These are phyloP conservation scores for Kradibia gibbosae DNA, from an alignment of 1,140 invertebrate genomes.

Conservation along the genomic window DNA sequence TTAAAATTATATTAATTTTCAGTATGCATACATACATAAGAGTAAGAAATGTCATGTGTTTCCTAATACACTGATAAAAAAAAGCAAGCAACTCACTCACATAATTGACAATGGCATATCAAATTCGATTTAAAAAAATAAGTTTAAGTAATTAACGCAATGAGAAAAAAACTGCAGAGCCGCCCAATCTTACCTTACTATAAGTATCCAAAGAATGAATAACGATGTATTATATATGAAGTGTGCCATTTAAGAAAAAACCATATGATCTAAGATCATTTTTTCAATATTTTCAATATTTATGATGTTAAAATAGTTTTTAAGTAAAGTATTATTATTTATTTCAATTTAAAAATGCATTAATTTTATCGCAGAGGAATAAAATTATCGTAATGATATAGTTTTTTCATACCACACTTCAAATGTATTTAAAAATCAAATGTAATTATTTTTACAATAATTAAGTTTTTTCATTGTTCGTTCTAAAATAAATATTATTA, in stretches of 20 bases:
- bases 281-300: background rate
- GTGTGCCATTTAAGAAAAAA: slow-evolving; percentile 3
- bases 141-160: too few relatives aligned
- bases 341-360: background rate
- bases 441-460: slow-evolving; percentile 5
- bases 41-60: slow-evolving; percentile 23
- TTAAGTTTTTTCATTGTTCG: slow-evolving; percentile 23
- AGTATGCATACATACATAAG: background rate
- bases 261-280: background rate
- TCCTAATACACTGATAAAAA: slow-evolving; percentile 32
- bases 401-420: slow-evolving; percentile 16
- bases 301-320: background rate
- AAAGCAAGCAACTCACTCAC: slow-evolving; percentile 40
- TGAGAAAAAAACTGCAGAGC: slow-evolving; percentile 34
- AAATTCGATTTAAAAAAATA: background rate
- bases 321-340: background rate
- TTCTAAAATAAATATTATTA: background rate
- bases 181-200: slow-evolving; percentile 22
- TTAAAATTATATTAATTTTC: slow-evolving; percentile 21
- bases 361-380: too few relatives aligned
- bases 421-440: background rate
- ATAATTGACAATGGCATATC: slow-evolving; percentile 23
- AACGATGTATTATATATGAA: slow-evolving; percentile 29
- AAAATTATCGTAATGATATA: background rate
- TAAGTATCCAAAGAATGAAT: slow-evolving; percentile 26